Conservation (phyloP, 2,888 invertebrate species). For the Artemia sp. region DNA sequence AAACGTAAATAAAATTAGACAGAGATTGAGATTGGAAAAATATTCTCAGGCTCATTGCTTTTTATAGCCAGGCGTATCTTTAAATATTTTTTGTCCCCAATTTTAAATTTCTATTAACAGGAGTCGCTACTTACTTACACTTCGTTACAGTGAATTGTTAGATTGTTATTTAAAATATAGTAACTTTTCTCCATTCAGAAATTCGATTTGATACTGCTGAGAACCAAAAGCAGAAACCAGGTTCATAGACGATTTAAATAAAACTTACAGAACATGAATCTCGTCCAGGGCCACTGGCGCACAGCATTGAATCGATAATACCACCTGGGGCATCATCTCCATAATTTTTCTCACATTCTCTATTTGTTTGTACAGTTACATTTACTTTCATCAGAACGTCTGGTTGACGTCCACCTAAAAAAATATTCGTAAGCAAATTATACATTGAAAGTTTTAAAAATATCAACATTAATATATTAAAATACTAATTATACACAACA, state of each 20-base stretch:
- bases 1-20: too few relatives aligned
- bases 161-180: too few relatives aligned
- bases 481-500: too few relatives aligned
- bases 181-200: background rate
- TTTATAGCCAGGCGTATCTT: too few relatives aligned
- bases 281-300: conserved; percentile 62
- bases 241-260: conserved; percentile 18
- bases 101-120: conserved; percentile 7
- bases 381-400: conserved; percentile 61
- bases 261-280: conserved; percentile 73
- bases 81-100: too few relatives aligned
- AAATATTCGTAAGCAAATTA: background rate
- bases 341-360: conserved; percentile 57
- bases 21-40: too few relatives aligned
- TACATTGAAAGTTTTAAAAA: too few relatives aligned
- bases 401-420: conserved; percentile 60
- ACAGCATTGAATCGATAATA: conserved; percentile 69
- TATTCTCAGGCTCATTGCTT: too few relatives aligned
- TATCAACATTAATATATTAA: too few relatives aligned
- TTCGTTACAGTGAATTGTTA: too few relatives aligned
- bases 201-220: background rate
- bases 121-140: conserved; percentile 21
- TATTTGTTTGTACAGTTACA: conserved; percentile 64
- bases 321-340: conserved; percentile 73
- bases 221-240: conserved; percentile 20